Conservation (phyloP, 2,797 vertebrate genomes). For the Chaetophractus vellerosus region DNA sequence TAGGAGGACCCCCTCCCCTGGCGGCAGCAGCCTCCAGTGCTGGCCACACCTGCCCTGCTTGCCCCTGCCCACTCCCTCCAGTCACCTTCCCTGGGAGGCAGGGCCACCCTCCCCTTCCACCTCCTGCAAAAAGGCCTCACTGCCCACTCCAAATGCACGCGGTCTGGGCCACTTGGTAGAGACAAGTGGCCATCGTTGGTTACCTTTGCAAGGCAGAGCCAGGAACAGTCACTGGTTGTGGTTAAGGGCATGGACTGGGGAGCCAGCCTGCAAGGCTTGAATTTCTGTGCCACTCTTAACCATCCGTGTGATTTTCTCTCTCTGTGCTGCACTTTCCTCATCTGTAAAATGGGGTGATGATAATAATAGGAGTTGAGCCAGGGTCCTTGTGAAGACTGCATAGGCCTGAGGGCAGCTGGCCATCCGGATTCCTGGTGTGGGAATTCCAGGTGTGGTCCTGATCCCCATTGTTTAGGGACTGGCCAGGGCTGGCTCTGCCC, state of each 20-base stretch:
- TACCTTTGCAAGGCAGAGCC: background rate
- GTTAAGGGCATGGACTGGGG: background rate
- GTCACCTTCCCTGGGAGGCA: background rate
- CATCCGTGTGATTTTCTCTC: background rate
- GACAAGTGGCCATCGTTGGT: background rate
- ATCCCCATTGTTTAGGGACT: no score
- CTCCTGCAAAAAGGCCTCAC: background rate
- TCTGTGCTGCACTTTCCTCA: background rate
- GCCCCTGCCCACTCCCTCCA: background rate
- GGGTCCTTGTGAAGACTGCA: background rate
- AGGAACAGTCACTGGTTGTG: background rate
- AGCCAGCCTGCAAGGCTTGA: background rate
- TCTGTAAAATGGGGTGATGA: background rate
- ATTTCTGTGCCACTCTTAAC: background rate
- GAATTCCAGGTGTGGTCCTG: no score
- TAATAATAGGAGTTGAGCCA: background rate
- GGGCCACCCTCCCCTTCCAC: background rate
- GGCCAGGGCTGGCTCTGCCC: background rate
- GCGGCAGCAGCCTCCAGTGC: background rate
- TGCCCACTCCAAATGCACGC: background rate
- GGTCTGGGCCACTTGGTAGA: background rate
- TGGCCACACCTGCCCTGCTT: background rate
- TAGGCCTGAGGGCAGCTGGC: background rate
- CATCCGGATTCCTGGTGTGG: background rate
- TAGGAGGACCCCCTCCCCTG: background rate